A percentile compares a stretch with the other conserved stretches of the same genome.
Evolutionary conservation across 2,113 vertebrate genomes (phyloP).

Genomic region (Ammodramus savannarum): DNA sequence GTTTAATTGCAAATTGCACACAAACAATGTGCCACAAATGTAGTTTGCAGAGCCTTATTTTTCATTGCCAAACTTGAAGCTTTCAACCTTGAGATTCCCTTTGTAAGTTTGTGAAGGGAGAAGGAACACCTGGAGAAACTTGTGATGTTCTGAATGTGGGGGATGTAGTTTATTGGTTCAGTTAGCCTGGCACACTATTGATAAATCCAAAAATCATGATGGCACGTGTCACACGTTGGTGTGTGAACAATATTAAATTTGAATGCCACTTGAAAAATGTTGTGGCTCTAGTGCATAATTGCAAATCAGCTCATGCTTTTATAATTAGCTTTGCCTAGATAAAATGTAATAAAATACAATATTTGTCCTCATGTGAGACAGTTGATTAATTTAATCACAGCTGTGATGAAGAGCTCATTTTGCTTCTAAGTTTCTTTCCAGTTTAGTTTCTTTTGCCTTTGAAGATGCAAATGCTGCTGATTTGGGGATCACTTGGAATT

Average conservation of each 20-base stretch:
- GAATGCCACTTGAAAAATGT: neutral
- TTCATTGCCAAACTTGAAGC: neutral
- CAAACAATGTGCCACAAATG: neutral
- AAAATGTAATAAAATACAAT: neutral
- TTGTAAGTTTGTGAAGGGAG: neutral
- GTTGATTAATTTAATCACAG: constrained; percentile 4
- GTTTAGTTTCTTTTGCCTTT: constrained; percentile 10
- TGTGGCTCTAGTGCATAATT: neutral
- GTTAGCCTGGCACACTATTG: neutral
- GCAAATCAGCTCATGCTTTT: neutral
- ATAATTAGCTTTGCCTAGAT: neutral
- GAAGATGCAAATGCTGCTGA: neutral
- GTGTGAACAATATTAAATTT: neutral
- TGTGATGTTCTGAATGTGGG: neutral
- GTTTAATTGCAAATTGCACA: neutral
- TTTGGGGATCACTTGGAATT: neutral
- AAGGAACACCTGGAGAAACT: neutral
- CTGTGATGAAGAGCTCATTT: constrained; percentile 13
- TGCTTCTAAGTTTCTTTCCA: neutral
- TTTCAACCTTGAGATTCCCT: neutral
- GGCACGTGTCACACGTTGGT: accelerated
- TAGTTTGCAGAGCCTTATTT: neutral
- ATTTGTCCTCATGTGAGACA: neutral
- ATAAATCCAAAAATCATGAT: neutral
- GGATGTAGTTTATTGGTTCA: neutral